Conservation (phyloP, 2,113 vertebrate species). For the Microtus oregoni region DNA sequence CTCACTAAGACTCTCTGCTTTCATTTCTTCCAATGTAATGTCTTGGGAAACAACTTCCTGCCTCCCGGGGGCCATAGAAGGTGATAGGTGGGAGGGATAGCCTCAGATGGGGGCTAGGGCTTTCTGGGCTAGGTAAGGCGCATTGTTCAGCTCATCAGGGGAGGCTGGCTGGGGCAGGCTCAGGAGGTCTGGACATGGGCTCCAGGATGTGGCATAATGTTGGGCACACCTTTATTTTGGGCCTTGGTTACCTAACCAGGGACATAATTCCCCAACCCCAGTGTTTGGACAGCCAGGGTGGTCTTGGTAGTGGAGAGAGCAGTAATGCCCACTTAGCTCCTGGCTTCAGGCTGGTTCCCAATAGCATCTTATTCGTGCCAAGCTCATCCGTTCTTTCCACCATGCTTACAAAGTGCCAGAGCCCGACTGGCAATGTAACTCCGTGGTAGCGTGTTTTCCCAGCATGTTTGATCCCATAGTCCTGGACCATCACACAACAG, state of each 20-base stretch:
- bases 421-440: background rate
- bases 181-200: background rate
- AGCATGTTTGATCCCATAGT: background rate
- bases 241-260: background rate
- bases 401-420: background rate
- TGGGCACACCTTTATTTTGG: background rate
- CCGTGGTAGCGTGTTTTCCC: background rate
- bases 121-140: background rate
- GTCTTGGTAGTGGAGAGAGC: background rate
- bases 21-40: background rate
- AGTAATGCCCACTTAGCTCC: background rate
- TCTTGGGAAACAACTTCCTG: background rate
- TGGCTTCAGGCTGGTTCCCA: background rate
- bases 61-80: background rate
- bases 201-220: background rate
- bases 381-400: background rate
- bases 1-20: background rate
- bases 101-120: background rate
- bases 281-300: background rate
- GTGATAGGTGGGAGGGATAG: background rate
- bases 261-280: background rate
- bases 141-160: fast-evolving
- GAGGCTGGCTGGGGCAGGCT: background rate
- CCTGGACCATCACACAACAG: background rate
- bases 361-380: background rate